Evolutionary conservation across 2,113 vertebrate species (phyloP), one percentile per base, ranked within the genome.

Genomic region (Dendropsophus ebraccatus): DNA sequence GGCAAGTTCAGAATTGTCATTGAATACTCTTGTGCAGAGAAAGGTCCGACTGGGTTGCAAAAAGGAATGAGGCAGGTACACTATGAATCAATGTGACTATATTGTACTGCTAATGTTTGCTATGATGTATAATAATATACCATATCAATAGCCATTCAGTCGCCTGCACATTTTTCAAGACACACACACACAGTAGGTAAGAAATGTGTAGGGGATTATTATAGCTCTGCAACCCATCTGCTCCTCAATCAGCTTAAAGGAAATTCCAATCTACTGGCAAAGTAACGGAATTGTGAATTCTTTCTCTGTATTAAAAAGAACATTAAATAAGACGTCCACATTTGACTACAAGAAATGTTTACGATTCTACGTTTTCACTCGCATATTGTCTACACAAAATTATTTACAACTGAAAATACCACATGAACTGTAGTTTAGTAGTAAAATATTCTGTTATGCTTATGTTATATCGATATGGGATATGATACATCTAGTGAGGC

Each of bases 201-300:
- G 85, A 81, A 81, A 81, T 81, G 65, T 81, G 78, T 72, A 28
- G 50, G 72, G 85, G 85, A 87, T 87, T 87, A 87, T 60, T 87
- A 52, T 79, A 87, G 77, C 69, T 81, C 85, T 74, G 77, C 56
- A 80, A 74, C 85, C 85, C 85, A 87, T 87, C 85, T 87, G 85
- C 78, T 87, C 65, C 78, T 87, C 77, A 74, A 87, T 87, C 85
- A 87, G 85, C 78, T 87, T 81, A 87, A 81, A 81, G 78, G 78
- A 81, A 87, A 81, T 87, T 87, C 85, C 78, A 87, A 87, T 87
- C 78, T 81, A 81, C 52, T 81, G 77, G 77, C 50, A 81, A 74
- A 87, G 32, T 74, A 81, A 74, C 65, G 28, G 12, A 87, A 80
- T 60, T 21, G 67, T 35, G 78, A 69, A 81, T 74, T 87, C 67